Conservation (phyloP, 2,888 invertebrate genomes). For the Agonum fuliginosum region DNA sequence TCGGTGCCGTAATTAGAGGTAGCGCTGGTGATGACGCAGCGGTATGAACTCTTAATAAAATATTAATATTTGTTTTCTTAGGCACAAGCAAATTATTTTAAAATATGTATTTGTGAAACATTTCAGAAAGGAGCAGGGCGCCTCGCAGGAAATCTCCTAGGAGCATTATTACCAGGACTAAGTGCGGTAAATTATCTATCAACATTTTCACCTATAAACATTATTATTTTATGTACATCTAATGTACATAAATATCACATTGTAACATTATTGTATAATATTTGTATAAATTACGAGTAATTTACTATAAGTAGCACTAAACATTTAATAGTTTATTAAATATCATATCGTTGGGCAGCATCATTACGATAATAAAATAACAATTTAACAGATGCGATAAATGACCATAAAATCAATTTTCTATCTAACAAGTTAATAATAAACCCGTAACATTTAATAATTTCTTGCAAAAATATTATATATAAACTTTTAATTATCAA, state of each 20-base stretch:
- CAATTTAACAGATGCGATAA: too few species aligned
- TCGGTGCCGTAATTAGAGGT: conserved; percentile 71
- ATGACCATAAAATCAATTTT: too few species aligned
- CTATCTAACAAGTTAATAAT: too few species aligned
- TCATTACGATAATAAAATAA: too few species aligned
- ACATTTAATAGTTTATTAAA: background rate
- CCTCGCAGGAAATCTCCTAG: conserved; percentile 69
- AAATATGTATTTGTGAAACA: background rate
- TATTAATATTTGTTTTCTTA: too few species aligned
- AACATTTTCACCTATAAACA: background rate
- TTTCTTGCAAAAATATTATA: too few species aligned
- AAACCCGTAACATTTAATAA: too few species aligned
- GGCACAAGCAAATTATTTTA: background rate
- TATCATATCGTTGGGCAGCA: too few species aligned
- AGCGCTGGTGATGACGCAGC: conserved; percentile 71
- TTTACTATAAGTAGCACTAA: background rate
- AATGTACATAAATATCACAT: background rate
- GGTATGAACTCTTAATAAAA: conserved; percentile 63
- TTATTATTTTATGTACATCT: conserved; percentile 4
- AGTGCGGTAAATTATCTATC: conserved; percentile 70
- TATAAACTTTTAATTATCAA: too few species aligned
- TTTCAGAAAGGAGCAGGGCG: conserved; percentile 71
- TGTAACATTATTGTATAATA: conserved; percentile 26
- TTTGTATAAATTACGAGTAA: conserved; percentile 18
- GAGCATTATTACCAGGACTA: conserved; percentile 70